Base-by-base conservation (phyloP, 92 coral and sea anemone species). In the Heteractis magnifica region DNA sequence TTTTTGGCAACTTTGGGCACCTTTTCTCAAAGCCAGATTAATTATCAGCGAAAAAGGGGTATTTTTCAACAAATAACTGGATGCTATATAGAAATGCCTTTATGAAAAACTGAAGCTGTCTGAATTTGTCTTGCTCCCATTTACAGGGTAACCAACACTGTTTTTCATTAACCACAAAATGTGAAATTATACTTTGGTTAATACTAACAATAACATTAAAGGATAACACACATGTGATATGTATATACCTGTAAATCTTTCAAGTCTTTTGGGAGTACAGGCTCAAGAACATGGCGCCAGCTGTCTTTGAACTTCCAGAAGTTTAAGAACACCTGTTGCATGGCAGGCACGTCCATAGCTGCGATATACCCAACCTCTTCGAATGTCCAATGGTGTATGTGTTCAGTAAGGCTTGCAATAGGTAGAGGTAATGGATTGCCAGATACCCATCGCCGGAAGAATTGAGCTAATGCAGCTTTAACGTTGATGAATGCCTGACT, bases 401-500 rank as follows among this genome's bases (percentile, higher is more conserved):
- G 90, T 23, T 79, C 86, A n/a, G 88, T 85, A 10, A 94, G 73
- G 50, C 82, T 80, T 41, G 83, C 64, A 44, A 84, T 78, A 81
- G 91, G 86, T 26, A 97, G 88, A 74, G 71, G 18, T 77, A 87
- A 58, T 19, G 90, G 94, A 41, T 92, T 93, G 13, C 91, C 87
- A 19, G 91, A 77, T 19, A 85, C 76, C 55, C 71, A 84, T 23
- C 94, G 85, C 44, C 98, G 92, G 53, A 97, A 91, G 72, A 82
- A 94, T 83, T 90, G 95, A 12, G 98, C 99, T 79, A 97, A 76
- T 18, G 95, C 94, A 55, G 95, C 91, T 7, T 88, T 93, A n/a
- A 94, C 98, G 82, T 92, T 97, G 20, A 97, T 81, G 75, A 97
- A 97, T 12, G 98, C 97, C 68, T 93, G 94, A 68, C 99, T 97